A percentile compares a stretch with the other conserved stretches of the same genome.
Conservation (phyloP, 1,140 invertebrate genomes). For the Drosophila rhopaloa region DNA sequence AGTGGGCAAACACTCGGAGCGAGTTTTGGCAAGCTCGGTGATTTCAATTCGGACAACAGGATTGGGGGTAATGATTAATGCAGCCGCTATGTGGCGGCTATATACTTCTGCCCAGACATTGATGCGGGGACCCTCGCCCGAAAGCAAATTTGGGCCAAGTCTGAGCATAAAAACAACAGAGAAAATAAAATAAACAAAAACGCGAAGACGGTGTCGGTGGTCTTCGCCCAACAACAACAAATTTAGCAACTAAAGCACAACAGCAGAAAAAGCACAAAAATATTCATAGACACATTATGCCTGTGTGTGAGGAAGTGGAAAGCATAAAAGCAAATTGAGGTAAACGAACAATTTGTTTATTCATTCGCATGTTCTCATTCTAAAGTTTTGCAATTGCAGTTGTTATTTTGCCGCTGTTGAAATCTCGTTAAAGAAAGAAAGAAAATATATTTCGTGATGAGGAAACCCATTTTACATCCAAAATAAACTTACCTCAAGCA, state of each 20-base stretch:
- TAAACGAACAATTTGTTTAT: conserved; percentile 49
- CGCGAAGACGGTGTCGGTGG: conserved; percentile 40
- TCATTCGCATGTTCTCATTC: conserved; percentile 39
- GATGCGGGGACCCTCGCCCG: conserved; percentile 45
- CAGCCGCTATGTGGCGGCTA: conserved; percentile 45
- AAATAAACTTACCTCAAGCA: conserved; percentile 92
- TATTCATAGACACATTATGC: conserved; percentile 54
- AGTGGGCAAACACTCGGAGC: conserved; percentile 70
- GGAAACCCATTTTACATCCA: conserved; percentile 6
- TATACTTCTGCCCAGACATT: conserved; percentile 55
- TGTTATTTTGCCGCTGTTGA: conserved; percentile 5
- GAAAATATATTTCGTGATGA: conserved; percentile 4
- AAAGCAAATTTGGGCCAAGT: conserved; percentile 67
- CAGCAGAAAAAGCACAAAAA: conserved; percentile 29
- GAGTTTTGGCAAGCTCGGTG: conserved; percentile 46
- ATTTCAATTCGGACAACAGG: conserved; percentile 41
- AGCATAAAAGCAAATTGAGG: conserved; percentile 34
- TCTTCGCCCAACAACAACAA: conserved; percentile 28
- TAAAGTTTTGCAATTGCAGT: conserved; percentile 50
- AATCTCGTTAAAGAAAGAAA: conserved; percentile 5
- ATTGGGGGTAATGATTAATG: conserved; percentile 71
- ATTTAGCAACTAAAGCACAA: conserved; percentile 4
- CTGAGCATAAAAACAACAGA: conserved; percentile 57
- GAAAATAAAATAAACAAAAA: conserved; percentile 68
- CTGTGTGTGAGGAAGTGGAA: conserved; percentile 41